Percentiles rank a stretch among this genome's conserved stretches.
Evolutionary conservation across 2,888 invertebrate genomes (phyloP).

Genomic region (Yponomeuta malinellus): DNA sequence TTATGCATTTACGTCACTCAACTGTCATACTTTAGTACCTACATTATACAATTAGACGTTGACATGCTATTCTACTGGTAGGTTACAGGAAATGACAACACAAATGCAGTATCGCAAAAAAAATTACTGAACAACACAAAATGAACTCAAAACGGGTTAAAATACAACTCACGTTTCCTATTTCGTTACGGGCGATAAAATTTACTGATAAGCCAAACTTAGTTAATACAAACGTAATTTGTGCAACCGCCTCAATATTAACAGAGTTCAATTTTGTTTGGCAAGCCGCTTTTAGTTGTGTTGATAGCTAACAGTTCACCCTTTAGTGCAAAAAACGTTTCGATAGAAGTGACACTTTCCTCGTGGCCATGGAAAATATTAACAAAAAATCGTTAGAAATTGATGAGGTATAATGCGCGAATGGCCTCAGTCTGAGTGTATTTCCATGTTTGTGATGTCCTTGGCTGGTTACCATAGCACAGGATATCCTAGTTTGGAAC

Average conservation of each 20-base stretch:
- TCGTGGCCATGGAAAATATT: neutral
- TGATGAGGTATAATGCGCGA: neutral
- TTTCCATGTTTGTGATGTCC: too few species aligned
- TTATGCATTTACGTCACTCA: too few species aligned
- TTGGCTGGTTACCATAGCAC: too few species aligned
- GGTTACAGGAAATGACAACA: constrained; percentile 7
- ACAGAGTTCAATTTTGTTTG: neutral
- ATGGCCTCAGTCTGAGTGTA: too few species aligned
- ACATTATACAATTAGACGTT: neutral
- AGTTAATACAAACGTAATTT: neutral
- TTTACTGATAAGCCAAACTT: neutral
- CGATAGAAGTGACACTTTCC: neutral
- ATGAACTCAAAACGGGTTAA: neutral
- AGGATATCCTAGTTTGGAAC: too few species aligned
- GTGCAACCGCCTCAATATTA: neutral
- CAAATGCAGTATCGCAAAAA: constrained; percentile 5
- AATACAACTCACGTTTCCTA: neutral
- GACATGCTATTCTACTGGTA: neutral
- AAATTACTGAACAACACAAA: neutral
- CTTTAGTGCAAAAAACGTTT: constrained; percentile 1
- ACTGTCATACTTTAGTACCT: neutral
- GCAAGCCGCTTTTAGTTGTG: neutral
- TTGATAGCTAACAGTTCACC: neutral
- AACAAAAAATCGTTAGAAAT: neutral
- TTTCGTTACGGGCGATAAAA: neutral